These are phyloP conservation scores for Sebastes miniatus DNA, from an alignment of 2,797 vertebrate genomes.

Conservation along the genomic window DNA sequence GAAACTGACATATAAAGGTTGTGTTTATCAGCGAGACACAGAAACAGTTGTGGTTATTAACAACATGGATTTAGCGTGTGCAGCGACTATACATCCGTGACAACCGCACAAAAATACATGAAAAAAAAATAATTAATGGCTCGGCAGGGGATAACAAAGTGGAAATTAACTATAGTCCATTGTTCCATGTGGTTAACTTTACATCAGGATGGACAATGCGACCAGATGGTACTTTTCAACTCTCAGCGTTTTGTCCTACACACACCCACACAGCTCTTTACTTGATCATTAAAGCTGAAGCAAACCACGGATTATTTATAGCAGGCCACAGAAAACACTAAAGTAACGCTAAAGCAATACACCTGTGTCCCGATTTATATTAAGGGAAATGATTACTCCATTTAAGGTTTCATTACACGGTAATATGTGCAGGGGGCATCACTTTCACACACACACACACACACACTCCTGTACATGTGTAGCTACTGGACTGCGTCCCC, in stretches of 20 bases:
- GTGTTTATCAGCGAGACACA: constrained; percentile 44
- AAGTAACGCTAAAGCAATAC: background rate
- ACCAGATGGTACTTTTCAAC: constrained; percentile 67
- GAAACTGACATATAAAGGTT: background rate
- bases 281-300: background rate
- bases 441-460: background rate
- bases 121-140: constrained; percentile 40
- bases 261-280: background rate
- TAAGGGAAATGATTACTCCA: background rate
- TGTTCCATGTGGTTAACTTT: constrained; percentile 60
- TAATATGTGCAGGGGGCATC: background rate
- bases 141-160: constrained; percentile 35
- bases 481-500: constrained; percentile 11
- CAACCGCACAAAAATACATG: constrained; percentile 26
- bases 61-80: constrained; percentile 15
- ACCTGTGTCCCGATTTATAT: background rate
- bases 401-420: background rate
- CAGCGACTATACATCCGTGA: constrained; percentile 26
- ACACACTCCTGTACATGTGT: background rate
- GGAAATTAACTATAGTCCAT: constrained; percentile 55
- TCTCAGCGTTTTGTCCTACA: constrained; percentile 43
- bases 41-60: constrained; percentile 34
- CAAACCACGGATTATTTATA: background rate
- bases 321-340: background rate
- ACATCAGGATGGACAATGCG: constrained; percentile 53